phyloP scores from a whole-genome alignment of 2,888 invertebrate genomes.

The Penaeus monodon region DNA sequence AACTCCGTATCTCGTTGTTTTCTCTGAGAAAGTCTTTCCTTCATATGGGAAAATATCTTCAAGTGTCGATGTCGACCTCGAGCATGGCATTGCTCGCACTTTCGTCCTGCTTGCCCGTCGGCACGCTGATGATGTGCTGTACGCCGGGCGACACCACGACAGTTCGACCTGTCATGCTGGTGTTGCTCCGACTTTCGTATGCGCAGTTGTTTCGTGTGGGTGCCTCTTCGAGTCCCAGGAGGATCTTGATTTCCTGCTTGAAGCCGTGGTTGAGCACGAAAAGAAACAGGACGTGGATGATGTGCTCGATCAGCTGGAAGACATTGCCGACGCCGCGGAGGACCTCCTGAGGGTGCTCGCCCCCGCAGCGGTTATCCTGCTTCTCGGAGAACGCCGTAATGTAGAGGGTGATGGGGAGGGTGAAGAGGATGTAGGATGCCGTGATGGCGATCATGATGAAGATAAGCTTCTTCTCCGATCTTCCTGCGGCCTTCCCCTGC shows the following conservation, averaged over 20 bases:
- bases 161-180: no score
- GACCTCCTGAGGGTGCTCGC: conserved; percentile 20
- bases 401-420: conserved; percentile 39
- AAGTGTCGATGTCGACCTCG: no score
- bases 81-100: no score
- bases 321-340: conserved; percentile 33
- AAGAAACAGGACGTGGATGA: conserved; percentile 36
- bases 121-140: no score
- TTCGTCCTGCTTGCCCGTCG: no score
- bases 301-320: conserved; percentile 33
- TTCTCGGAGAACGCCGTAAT: conserved; percentile 22
- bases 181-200: no score
- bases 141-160: no score
- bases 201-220: no score
- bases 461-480: conserved; percentile 29
- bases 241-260: conserved; percentile 33
- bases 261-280: conserved; percentile 31
- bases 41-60: no score
- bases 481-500: not conserved
- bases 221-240: conserved; percentile 12
- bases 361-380: conserved; percentile 21
- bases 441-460: conserved; percentile 44
- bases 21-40: no score
- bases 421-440: conserved; percentile 33
- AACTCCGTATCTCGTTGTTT: no score